These are phyloP conservation scores for Scarus forsteni DNA, from an alignment of 2,797 vertebrate species.

Conservation along the genomic window DNA sequence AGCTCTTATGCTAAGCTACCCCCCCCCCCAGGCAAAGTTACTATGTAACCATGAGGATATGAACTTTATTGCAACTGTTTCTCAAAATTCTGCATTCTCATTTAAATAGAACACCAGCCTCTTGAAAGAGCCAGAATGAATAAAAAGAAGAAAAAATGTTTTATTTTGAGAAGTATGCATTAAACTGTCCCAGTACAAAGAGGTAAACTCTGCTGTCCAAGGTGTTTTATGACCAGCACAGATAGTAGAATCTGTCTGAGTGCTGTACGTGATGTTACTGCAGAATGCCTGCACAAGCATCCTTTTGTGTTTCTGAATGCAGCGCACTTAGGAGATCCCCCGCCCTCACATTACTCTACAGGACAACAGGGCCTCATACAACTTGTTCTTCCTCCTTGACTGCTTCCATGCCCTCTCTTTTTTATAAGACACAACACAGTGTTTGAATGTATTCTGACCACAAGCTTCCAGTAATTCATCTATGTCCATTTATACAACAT, in stretches of 20 bases:
- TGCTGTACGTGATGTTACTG: constrained; percentile 52
- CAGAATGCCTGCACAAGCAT: constrained; percentile 64
- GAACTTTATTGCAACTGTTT: no score
- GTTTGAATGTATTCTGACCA: neutral
- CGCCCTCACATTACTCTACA: neutral
- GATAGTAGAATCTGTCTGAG: constrained; percentile 29
- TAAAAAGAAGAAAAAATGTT: no score
- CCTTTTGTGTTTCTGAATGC: constrained; percentile 73
- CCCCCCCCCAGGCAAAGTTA: no score
- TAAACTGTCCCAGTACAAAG: neutral
- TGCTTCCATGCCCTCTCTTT: neutral
- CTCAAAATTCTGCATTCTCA: no score
- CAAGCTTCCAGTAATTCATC: neutral
- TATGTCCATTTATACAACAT: neutral
- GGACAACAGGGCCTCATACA: constrained; percentile 52
- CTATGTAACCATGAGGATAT: no score
- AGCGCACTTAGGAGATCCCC: constrained; percentile 7
- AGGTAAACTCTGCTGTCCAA: constrained; percentile 29
- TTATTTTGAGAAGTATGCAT: no score
- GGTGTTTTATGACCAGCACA: constrained; percentile 4
- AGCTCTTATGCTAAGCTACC: no score
- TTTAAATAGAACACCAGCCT: no score
- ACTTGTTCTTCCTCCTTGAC: constrained; percentile 5
- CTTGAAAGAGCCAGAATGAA: no score
- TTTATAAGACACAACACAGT: neutral